Evolutionary conservation across 2,888 invertebrate species (phyloP).

Genomic region (Andrena marginata): DNA sequence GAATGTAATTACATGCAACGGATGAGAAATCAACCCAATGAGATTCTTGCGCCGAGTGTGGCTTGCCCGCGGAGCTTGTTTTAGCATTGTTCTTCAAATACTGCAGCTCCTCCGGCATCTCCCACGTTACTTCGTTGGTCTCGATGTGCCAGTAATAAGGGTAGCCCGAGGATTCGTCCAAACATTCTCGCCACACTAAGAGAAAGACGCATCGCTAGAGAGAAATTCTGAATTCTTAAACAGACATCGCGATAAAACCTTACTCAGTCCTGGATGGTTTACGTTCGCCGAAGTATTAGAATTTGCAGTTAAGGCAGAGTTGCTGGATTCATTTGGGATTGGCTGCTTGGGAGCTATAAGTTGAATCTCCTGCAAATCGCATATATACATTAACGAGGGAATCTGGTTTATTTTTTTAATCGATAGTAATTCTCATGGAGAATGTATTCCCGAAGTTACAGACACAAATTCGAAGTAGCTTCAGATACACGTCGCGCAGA

Average conservation of each 20-base stretch:
- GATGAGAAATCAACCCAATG: constrained; percentile 67
- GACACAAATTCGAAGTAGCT: too few species aligned
- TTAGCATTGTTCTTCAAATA: constrained; percentile 71
- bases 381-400: neutral
- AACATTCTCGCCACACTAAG: constrained; percentile 88
- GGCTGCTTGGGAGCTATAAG: constrained; percentile 78
- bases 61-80: constrained; percentile 32
- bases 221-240: neutral
- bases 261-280: constrained; percentile 54
- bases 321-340: constrained; percentile 38
- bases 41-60: constrained; percentile 47
- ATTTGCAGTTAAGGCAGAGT: constrained; percentile 35
- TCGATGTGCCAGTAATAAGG: constrained; percentile 89
- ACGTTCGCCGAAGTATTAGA: constrained; percentile 25
- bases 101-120: constrained; percentile 86
- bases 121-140: constrained; percentile 89
- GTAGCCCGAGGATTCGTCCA: constrained; percentile 87
- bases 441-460: too few species aligned
- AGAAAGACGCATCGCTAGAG: constrained; percentile 8
- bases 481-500: too few species aligned
- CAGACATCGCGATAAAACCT: neutral
- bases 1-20: constrained; percentile 46
- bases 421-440: too few species aligned
- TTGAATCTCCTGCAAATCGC: constrained; percentile 79
- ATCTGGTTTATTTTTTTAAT: too few species aligned